Percentiles rank a stretch among this genome's conserved stretches.
phyloP scores from a whole-genome alignment of 2,113 vertebrate genomes.

The Periophthalmus modestus region DNA sequence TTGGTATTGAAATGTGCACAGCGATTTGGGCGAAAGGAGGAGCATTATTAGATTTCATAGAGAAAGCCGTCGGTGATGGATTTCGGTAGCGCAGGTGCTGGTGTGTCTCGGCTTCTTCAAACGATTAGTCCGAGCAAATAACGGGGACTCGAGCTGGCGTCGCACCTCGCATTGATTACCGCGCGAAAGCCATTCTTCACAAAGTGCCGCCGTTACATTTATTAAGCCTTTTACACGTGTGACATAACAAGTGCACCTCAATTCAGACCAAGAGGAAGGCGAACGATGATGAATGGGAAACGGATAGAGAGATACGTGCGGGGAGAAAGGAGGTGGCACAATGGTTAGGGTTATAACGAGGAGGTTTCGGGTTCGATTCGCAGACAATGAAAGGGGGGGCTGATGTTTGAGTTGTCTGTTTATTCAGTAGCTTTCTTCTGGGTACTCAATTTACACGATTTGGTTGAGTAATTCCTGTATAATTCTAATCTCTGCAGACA shows the following conservation, averaged over 20 bases:
- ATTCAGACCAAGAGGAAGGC: not conserved
- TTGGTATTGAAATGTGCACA: constrained; percentile 71
- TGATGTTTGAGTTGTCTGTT: not conserved
- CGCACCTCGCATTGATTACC: constrained; percentile 62
- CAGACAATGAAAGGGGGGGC: not conserved
- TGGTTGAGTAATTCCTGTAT: too few species aligned
- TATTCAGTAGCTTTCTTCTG: not conserved
- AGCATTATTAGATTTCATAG: constrained; percentile 72
- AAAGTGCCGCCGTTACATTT: constrained; percentile 43
- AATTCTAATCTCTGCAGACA: too few species aligned
- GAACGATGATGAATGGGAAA: constrained; percentile 18
- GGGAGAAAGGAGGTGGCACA: not conserved
- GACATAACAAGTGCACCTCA: constrained; percentile 46
- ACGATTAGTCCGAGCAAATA: constrained; percentile 65
- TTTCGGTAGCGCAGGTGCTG: constrained; percentile 63
- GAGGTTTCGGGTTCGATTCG: not conserved
- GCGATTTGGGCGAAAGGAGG: constrained; percentile 66
- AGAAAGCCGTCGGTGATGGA: constrained; percentile 67
- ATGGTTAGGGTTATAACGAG: not conserved
- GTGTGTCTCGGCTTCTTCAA: constrained; percentile 62
- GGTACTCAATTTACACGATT: too few species aligned
- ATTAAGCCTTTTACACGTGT: constrained; percentile 57
- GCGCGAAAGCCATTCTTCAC: constrained; percentile 57
- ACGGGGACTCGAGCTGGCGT: constrained; percentile 57
- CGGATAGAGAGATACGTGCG: not conserved